Percentiles rank a stretch among this genome's conserved stretches.
phyloP scores from a whole-genome alignment of 2,888 invertebrate genomes.

The Nomada goodeniana region DNA sequence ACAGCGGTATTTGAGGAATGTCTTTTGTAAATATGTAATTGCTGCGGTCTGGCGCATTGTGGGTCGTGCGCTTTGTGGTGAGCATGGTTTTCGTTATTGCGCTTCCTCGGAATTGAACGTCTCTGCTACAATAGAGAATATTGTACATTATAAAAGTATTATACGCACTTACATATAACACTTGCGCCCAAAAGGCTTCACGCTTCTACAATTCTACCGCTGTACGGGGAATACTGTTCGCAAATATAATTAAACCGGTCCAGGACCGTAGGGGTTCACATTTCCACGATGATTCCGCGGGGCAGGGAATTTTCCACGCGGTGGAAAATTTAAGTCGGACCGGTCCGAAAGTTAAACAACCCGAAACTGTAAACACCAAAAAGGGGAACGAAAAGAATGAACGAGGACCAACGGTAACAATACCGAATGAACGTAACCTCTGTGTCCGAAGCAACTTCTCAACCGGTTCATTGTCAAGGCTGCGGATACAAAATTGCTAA shows the following conservation, averaged over 20 bases:
- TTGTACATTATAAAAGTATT: too few relatives aligned
- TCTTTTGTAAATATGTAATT: constrained; percentile 21
- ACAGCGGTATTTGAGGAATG: constrained; percentile 7
- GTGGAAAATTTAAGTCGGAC: neutral
- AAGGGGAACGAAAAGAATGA: neutral
- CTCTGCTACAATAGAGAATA: neutral
- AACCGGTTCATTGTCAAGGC: constrained; percentile 13
- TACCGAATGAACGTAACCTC: constrained; percentile 1
- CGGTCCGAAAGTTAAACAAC: neutral
- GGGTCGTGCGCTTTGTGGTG: constrained; percentile 1
- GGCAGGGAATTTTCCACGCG: too few relatives aligned
- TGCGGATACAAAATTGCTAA: constrained; percentile 18
- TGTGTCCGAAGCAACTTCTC: neutral
- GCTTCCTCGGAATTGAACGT: neutral
- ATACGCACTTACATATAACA: too few relatives aligned
- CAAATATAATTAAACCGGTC: too few relatives aligned
- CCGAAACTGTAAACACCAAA: neutral
- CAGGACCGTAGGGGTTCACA: too few relatives aligned
- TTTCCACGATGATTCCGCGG: too few relatives aligned
- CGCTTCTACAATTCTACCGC: too few relatives aligned
- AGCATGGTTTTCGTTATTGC: neutral
- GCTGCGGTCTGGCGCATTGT: constrained; percentile 17
- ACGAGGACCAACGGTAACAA: too few relatives aligned
- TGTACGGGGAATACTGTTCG: too few relatives aligned
- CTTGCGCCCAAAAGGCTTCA: too few relatives aligned